Base-by-base conservation (phyloP, 2,888 invertebrate genomes). In the Perithous albicinctus region DNA sequence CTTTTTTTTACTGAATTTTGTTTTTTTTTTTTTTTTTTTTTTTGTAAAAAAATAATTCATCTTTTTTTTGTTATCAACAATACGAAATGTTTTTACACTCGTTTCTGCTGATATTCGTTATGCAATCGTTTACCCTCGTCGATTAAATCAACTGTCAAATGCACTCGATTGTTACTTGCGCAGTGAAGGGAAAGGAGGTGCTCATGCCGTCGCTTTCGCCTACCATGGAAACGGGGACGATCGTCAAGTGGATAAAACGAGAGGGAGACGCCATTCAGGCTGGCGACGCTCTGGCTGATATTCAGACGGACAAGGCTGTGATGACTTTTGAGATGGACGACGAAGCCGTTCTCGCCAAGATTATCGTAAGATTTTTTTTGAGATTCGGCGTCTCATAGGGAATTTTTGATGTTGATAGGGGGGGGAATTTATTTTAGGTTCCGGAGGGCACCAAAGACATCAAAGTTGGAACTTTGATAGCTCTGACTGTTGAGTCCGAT, bases 301-400 rank as follows among this genome's bases (percentile, higher is more conserved):
- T 95, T 87, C 95, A 95, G 89, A 95, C 95, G 0, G 95, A 95
- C 89, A 95, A 95, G 90, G 95, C 95, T 73, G 93, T 95, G 1
- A 93, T 95, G 85, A 92, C 94, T 2, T 93, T 95, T 87, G 95
- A 95, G 87, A 92, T 91, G 51, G 95, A 95, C 79, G 95, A 95
- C 82, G 95, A 95, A 83, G 94, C 94, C 23, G 90, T 94, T 67
- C 87, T 95, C n/a, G 95, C 95, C 6, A 95, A 95, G 91, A 95
- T 95, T 84, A 87, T 95, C 86, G 94, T 95, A 89, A 89, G 89
- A 61, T 23, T 56, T 2, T 46, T 2, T n/a, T n/a, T n/a, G n/a
- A n/a, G n/a, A n/a, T n/a, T n/a, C n/a, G n/a, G n/a, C n/a, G n/a
- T n/a, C n/a, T n/a, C n/a, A n/a, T n/a, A n/a, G n/a, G n/a, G n/a